Evolutionary conservation across 2,113 vertebrate species (phyloP).

Genomic region (Sylvia atricapilla): DNA sequence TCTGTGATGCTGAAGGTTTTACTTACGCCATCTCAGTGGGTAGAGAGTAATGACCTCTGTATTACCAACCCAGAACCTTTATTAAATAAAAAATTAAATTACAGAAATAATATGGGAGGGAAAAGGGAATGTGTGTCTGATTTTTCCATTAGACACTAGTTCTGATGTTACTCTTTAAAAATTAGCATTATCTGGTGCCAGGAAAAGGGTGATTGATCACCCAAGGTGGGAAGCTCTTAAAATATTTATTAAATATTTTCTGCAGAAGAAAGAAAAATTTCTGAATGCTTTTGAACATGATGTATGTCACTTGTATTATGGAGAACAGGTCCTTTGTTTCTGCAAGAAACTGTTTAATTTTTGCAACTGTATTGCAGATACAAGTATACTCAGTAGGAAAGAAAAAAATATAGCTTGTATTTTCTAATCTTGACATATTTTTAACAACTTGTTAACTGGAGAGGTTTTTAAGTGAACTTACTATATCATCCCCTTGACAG

Average conservation of each 20-base stretch:
- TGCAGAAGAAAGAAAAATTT: not conserved
- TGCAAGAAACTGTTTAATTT: not conserved
- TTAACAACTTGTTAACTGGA: not conserved
- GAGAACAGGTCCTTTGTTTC: not conserved
- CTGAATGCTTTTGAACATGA: not conserved
- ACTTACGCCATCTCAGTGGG: not conserved
- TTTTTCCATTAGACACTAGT: not conserved
- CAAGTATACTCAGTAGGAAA: not conserved
- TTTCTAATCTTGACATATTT: not conserved
- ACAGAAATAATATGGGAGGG: not conserved
- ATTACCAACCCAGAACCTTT: not conserved
- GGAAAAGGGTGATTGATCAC: not conserved
- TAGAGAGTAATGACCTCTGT: not conserved
- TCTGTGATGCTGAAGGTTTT: not conserved
- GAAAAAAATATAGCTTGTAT: not conserved
- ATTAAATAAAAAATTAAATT: not conserved
- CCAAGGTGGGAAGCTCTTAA: not conserved
- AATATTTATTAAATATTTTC: not conserved
- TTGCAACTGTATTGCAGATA: not conserved
- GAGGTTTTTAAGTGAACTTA: not conserved
- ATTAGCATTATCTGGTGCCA: not conserved
- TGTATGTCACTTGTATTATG: not conserved
- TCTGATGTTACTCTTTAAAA: slow-evolving; percentile 9
- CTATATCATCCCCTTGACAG: not conserved
- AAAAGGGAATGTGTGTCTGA: not conserved